phyloP scores from a whole-genome alignment of 2,113 vertebrate genomes.

The Speoplatyrhinus poulsoni region DNA sequence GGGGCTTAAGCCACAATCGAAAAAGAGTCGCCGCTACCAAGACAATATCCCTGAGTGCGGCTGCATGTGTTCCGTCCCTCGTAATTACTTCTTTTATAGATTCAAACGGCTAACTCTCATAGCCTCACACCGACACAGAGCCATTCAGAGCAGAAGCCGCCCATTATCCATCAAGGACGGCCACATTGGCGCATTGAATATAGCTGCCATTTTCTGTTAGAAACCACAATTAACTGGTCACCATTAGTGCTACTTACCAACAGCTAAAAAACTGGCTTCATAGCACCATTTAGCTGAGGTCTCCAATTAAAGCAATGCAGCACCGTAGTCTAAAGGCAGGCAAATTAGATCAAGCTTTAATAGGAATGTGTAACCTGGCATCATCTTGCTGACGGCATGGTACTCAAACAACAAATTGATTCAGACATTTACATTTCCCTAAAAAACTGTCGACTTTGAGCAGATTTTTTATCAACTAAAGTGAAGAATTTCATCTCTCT shows the following conservation, averaged over 20 bases:
- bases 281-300: conserved; percentile 5
- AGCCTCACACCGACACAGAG: conserved; percentile 33
- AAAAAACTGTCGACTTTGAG: conserved; percentile 16
- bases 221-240: conserved; percentile 57
- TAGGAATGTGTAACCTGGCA: conserved; percentile 8
- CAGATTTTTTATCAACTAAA: conserved; percentile 6
- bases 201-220: conserved; percentile 46
- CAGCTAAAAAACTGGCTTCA: conserved; percentile 23
- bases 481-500: conserved; percentile 1
- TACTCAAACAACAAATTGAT: conserved; percentile 4
- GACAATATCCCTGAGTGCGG: conserved; percentile 41
- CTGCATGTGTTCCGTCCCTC: conserved; percentile 49
- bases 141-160: conserved; percentile 45
- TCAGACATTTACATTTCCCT: conserved; percentile 12
- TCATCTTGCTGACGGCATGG: conserved; percentile 4
- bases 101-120: conserved; percentile 49
- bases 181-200: conserved; percentile 48
- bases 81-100: conserved; percentile 69
- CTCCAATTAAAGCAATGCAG: conserved; percentile 11
- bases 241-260: conserved; percentile 34
- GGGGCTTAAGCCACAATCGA: conserved; percentile 32
- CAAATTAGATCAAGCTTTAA: conserved; percentile 1
- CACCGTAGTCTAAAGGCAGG: conserved; percentile 15
- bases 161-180: conserved; percentile 48
- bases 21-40: conserved; percentile 32